These are phyloP conservation scores for Crax fasciolata DNA, from an alignment of 2,797 vertebrate genomes.

Conservation along the genomic window DNA sequence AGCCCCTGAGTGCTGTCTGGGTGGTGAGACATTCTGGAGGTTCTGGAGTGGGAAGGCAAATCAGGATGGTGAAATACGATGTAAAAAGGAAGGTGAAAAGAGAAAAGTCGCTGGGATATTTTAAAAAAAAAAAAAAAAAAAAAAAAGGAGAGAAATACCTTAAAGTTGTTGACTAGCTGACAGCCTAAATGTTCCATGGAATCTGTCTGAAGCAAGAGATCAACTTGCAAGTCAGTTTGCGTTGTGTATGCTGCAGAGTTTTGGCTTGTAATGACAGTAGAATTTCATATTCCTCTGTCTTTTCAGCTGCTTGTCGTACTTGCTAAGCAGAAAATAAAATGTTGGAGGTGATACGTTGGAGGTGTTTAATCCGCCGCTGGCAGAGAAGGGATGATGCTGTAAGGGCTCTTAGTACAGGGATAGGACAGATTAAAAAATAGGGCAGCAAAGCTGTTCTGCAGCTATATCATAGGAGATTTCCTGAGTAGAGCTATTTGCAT, in stretches of 20 bases:
- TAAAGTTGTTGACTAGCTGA: background rate
- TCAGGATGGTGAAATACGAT: accelerated
- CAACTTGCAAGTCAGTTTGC: background rate
- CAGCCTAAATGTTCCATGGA: background rate
- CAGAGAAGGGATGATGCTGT: background rate
- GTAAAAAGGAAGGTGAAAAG: background rate
- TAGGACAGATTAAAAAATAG: background rate
- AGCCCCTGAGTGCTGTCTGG: background rate
- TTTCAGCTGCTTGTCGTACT: background rate
- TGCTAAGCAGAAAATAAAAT: background rate
- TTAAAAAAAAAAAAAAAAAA: accelerated
- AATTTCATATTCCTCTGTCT: background rate
- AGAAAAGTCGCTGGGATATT: background rate
- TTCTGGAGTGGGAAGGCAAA: background rate
- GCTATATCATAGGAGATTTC: background rate
- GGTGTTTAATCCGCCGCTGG: background rate
- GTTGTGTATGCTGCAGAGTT: background rate
- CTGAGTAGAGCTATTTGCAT: background rate
- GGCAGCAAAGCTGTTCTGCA: background rate
- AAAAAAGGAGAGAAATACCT: background rate
- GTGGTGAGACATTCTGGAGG: accelerated
- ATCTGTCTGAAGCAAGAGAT: background rate
- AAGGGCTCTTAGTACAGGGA: background rate
- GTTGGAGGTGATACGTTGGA: background rate
- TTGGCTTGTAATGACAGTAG: background rate